Evolutionary conservation across 1,140 invertebrate species (phyloP).

Genomic region (Saccostrea cuccullata): DNA sequence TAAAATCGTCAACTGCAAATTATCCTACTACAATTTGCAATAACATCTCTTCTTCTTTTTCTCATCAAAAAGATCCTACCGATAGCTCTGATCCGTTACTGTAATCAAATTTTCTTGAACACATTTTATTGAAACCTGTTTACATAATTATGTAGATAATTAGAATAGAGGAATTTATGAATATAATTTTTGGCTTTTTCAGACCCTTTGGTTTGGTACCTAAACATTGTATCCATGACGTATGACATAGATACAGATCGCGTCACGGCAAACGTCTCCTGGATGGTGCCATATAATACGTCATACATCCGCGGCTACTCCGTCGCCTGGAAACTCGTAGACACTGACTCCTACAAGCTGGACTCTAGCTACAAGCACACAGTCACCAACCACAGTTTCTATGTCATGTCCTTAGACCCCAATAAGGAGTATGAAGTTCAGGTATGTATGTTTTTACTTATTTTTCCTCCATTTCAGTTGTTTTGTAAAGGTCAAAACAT

Average conservation of each 20-base stretch:
- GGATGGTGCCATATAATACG: constrained; percentile 55
- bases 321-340: constrained; percentile 26
- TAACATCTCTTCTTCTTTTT: no score
- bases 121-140: no score
- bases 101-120: no score
- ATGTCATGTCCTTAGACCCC: constrained; percentile 32
- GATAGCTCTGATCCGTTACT: no score
- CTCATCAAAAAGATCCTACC: no score
- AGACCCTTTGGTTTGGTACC: constrained; percentile 52
- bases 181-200: neutral
- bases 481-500: no score
- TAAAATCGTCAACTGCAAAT: no score
- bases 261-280: constrained; percentile 45
- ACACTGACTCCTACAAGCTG: neutral
- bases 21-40: no score
- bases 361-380: constrained; percentile 5
- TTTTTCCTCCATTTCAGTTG: neutral
- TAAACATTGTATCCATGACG: constrained; percentile 34
- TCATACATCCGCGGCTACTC: constrained; percentile 45
- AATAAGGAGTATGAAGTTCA: constrained; percentile 35
- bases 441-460: neutral
- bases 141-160: no score
- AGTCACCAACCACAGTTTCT: neutral
- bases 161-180: no score
- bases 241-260: constrained; percentile 48